Evolutionary conservation across 1,140 invertebrate species (phyloP).

Genomic region (Micrasema longulum): DNA sequence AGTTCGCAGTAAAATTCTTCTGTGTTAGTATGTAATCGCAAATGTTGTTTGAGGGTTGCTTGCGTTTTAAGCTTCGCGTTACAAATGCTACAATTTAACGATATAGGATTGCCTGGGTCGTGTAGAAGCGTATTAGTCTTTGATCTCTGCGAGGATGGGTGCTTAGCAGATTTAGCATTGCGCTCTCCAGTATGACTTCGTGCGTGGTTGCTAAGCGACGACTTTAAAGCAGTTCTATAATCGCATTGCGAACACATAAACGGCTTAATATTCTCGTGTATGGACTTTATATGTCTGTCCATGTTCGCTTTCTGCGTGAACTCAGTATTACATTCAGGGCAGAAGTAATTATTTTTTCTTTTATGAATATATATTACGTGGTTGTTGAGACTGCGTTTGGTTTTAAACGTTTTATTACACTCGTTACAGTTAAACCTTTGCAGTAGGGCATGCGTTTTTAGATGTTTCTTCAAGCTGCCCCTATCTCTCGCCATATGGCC

Average conservation of each 20-base stretch:
- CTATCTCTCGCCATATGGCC: not conserved
- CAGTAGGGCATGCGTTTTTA: not conserved
- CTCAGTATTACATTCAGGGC: too few relatives aligned
- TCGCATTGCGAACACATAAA: not conserved
- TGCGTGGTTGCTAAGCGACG: not conserved
- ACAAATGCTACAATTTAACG: too few relatives aligned
- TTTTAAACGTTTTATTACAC: not conserved
- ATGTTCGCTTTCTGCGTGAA: too few relatives aligned
- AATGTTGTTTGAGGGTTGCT: too few relatives aligned
- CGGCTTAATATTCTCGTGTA: not conserved
- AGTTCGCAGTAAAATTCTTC: too few relatives aligned
- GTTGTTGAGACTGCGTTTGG: not conserved
- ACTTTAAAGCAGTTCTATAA: not conserved
- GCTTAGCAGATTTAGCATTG: too few relatives aligned
- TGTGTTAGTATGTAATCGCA: too few relatives aligned
- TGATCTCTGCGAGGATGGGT: too few relatives aligned
- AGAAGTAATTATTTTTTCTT: too few relatives aligned
- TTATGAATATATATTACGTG: not conserved
- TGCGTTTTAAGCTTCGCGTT: too few relatives aligned
- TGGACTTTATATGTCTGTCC: not conserved
- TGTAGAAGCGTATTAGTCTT: too few relatives aligned
- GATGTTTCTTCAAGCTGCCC: not conserved
- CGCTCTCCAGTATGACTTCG: slow-evolving; percentile 3
- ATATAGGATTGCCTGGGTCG: too few relatives aligned
- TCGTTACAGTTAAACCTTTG: not conserved